Evolutionary conservation across 2,888 invertebrate species (phyloP), one percentile per base, ranked within the genome.

Genomic region (Hirtodrosophila cameraria): DNA sequence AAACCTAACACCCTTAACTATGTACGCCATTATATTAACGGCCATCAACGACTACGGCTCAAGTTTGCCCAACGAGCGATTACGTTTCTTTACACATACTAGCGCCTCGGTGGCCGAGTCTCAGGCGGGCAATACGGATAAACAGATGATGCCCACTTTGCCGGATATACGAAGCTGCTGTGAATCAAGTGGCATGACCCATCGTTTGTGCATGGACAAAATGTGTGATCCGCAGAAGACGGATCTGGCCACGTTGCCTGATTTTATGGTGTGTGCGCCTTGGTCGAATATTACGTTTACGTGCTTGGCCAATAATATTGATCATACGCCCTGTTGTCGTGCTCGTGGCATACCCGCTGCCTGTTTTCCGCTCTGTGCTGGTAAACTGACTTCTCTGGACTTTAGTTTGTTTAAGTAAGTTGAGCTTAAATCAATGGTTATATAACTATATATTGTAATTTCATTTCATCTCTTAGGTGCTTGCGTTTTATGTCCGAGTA

Each of bases 221-320:
- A 92, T 97, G 74, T 97, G 96, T 86, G 96, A 96, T 89, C 96
- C 96, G 0, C 93, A 93, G 45, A 93, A 92, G 83, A 89, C 91
- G 0, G 90, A 91, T 54, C 85, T 90, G 70, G 90, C 91, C 1
- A 89, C 88, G 16, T 69, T 91, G 60, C 95, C 96, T 36, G 96
- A 96, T 89, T 92, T 96, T 88, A 96, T 97, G 95, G 96, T 96
- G 33, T 97, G 96, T 90, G 96, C 96, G 0, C 96, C 96, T 0
- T 96, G 96, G 96, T 95, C 96, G 0, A 93, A 94, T 2, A 94
- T 94, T 20, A 95, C 96, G 0, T 96, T 96, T 89, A 93, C 94
- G 7, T 96, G 96, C 83, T 91, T 96, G 58, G 94, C 95, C 35
- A 95, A 96, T 73, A 94, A 95, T 1, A 92, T 94, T 85, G 96